Conservation (phyloP, 2,113 vertebrate species). For the Pholis gunnellus region DNA sequence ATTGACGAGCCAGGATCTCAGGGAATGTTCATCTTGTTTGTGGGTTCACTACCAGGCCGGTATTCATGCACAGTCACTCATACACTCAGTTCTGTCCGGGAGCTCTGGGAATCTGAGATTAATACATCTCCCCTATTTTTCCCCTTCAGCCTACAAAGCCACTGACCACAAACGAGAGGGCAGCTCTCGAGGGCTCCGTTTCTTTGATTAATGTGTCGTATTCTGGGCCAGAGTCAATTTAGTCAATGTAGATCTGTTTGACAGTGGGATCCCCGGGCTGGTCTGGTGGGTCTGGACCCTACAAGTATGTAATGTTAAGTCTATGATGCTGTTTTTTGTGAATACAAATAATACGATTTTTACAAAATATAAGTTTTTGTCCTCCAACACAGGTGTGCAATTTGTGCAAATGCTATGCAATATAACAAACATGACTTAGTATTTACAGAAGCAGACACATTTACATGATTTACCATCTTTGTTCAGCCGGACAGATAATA, state of each 20-base stretch:
- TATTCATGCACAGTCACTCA: conserved; percentile 60
- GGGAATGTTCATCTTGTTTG: conserved; percentile 61
- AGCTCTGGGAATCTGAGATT: conserved; percentile 56
- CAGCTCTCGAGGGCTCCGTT: conserved; percentile 46
- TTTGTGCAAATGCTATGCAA: neutral
- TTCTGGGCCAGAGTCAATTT: conserved; percentile 53
- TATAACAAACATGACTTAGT: neutral
- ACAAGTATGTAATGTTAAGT: neutral
- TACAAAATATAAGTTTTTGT: neutral
- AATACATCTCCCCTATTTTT: conserved; percentile 53
- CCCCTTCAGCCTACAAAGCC: conserved; percentile 39
- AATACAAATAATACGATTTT: neutral
- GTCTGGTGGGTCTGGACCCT: conserved; percentile 31
- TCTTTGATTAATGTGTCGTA: conserved; percentile 65
- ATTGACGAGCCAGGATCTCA: conserved; percentile 31
- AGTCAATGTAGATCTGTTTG: conserved; percentile 29
- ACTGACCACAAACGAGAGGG: conserved; percentile 54
- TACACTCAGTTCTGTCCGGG: conserved; percentile 34
- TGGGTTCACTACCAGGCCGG: conserved; percentile 71
- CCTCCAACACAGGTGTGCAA: neutral
- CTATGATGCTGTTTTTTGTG: neutral
- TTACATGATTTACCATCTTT: neutral
- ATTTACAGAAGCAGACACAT: neutral
- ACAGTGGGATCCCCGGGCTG: conserved; percentile 28
- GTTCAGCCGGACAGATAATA: neutral